These are phyloP conservation scores for Tringa solitaria DNA, from an alignment of 2,113 vertebrate species.

Conservation along the genomic window DNA sequence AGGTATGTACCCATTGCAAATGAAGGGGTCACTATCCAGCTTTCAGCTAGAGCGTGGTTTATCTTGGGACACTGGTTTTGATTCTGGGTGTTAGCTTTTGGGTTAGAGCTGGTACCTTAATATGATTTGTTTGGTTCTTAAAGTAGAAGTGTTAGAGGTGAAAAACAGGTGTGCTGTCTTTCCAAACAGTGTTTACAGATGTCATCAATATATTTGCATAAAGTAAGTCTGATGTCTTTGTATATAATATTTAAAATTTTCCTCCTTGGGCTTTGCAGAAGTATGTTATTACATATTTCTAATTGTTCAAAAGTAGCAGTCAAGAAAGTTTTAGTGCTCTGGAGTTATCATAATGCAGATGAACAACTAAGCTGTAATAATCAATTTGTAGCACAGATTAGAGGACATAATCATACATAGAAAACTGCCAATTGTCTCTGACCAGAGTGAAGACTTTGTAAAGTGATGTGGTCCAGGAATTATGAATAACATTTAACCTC, in stretches of 20 bases:
- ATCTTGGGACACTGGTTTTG: background rate
- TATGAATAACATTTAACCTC: background rate
- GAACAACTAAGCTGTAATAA: background rate
- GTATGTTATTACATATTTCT: background rate
- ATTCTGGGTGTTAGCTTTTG: background rate
- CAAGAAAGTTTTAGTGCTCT: background rate
- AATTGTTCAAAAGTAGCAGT: background rate
- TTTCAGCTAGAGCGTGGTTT: background rate
- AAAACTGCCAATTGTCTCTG: background rate
- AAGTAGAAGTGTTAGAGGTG: background rate
- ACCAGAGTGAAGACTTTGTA: background rate
- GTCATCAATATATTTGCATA: background rate
- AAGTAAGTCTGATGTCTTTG: background rate
- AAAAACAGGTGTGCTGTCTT: background rate
- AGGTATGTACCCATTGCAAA: background rate
- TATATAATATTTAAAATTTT: background rate
- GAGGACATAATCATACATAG: background rate
- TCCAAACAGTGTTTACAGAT: background rate
- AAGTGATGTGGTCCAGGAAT: background rate
- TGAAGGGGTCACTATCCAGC: background rate
- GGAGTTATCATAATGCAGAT: background rate
- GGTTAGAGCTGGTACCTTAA: background rate
- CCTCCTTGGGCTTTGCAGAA: background rate
- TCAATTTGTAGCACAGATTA: background rate
- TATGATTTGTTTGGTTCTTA: background rate